Evolutionary conservation across 92 coral and sea anemone genomes (phyloP).

Genomic region (Anthopleura xanthogrammica): DNA sequence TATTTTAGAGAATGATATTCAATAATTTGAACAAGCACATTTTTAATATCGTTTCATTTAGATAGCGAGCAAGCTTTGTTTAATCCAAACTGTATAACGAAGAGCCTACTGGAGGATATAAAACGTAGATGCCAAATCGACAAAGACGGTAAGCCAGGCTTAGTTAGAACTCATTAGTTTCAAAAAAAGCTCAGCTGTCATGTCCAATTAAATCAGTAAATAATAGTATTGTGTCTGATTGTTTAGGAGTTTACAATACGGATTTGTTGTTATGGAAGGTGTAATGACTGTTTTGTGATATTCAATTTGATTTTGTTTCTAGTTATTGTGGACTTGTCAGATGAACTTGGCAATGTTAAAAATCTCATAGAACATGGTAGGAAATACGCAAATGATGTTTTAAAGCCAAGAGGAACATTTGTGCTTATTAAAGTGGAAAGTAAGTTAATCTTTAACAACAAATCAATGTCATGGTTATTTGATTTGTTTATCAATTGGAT

Average conservation of each 20-base stretch:
- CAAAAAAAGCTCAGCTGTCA: neutral
- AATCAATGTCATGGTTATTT: neutral
- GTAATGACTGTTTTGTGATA: neutral
- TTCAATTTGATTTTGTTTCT: slow-evolving; percentile 16
- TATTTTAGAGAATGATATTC: neutral
- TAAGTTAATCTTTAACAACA: slow-evolving; percentile 47
- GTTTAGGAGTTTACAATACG: neutral
- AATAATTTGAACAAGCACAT: slow-evolving; percentile 15
- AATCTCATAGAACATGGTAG: slow-evolving; percentile 77
- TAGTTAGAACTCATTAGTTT: neutral
- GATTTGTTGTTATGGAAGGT: neutral
- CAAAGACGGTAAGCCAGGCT: slow-evolving; percentile 56
- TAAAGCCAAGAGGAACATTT: slow-evolving; percentile 80
- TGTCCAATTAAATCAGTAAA: neutral
- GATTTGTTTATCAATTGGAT: too few relatives aligned
- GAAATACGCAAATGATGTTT: slow-evolving; percentile 72
- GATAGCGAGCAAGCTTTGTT: slow-evolving; percentile 83
- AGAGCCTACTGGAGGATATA: slow-evolving; percentile 84
- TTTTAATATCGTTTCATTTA: slow-evolving; percentile 20
- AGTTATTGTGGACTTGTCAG: slow-evolving; percentile 87
- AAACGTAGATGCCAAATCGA: slow-evolving; percentile 79
- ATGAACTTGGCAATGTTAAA: slow-evolving; percentile 87
- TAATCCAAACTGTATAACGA: slow-evolving; percentile 89
- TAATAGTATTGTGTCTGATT: neutral
- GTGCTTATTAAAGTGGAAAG: slow-evolving; percentile 92